Evolutionary conservation across 2,797 vertebrate genomes (phyloP), one percentile per base, ranked within the genome.

Genomic region (Harpagifer antarcticus): DNA sequence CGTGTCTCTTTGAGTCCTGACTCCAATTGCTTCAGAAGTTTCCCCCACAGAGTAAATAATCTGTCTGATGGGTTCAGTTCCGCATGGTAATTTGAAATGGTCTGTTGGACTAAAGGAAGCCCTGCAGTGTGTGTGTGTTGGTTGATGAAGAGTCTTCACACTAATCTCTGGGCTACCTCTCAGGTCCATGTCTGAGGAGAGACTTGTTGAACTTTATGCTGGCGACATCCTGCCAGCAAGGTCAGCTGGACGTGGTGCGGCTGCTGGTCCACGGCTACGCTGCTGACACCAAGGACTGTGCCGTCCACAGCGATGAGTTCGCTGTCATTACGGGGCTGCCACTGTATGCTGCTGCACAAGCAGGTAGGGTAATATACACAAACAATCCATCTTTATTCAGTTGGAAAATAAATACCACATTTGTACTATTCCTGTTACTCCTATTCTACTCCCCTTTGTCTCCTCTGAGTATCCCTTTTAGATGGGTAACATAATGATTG

Each of bases 161-260:
- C 23, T 56, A 13, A 3, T 54, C 3, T 13, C 50, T 3, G 2
- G 14, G 0, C 42, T 50, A 45, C 33, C 19, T 53, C 4, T 55
- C 63, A 99, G 97, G 91, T 78, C 88, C 89, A 0, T 92, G 82
- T 20, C 87, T 92, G 54, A 92, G 84, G 81, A 95, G 92, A 50
- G 94, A 96, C 31, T 92, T 99, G 37, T 89, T 99, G 76, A 98
- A 96, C 93, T 96, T 95, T 96, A 96, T 99, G 96, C 84, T 99
- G 85, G 95, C 96, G 53, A 92, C 96, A 0, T 96, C 97, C 0
- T 99, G 97, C 76, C 95, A 97, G 84, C 94, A 91, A 48, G 97
- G 97, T 9, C 97, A 99, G 70, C 75, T 97, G 75, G 95, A 95
- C 0, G 64, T 98, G 49, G 98, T 97, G 14, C 95, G 92, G 56